These are phyloP conservation scores for Sebastiscus albofasciatus DNA, from an alignment of 2,797 vertebrate species.

Conservation along the genomic window DNA sequence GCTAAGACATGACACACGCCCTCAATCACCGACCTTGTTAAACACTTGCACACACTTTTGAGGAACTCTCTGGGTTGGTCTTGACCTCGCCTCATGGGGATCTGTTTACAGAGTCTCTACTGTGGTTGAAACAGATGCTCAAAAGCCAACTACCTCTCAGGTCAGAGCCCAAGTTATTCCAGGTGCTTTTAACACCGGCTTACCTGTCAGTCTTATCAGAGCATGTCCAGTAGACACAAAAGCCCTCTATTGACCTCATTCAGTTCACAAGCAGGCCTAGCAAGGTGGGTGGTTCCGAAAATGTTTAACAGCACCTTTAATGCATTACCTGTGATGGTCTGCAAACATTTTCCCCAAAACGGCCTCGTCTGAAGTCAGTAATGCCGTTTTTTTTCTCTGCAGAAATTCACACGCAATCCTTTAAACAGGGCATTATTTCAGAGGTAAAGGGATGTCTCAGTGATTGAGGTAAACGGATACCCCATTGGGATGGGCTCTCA, in stretches of 20 bases:
- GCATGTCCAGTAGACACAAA: slow-evolving; percentile 47
- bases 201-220: slow-evolving; percentile 58
- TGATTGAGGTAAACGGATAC: slow-evolving; percentile 63
- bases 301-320: slow-evolving; percentile 51
- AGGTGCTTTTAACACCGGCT: slow-evolving; percentile 51
- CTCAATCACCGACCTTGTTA: slow-evolving; percentile 59
- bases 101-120: slow-evolving; percentile 58
- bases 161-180: slow-evolving; percentile 49
- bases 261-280: slow-evolving; percentile 41
- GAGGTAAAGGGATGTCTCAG: slow-evolving; percentile 41
- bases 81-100: slow-evolving; percentile 41
- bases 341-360: slow-evolving; percentile 64
- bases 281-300: slow-evolving; percentile 56
- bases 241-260: slow-evolving; percentile 40
- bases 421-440: slow-evolving; percentile 40
- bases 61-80: slow-evolving; percentile 36
- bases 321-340: slow-evolving; percentile 63
- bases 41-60: slow-evolving; percentile 53
- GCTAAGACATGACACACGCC: slow-evolving; percentile 38
- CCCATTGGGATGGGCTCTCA: slow-evolving; percentile 33
- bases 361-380: slow-evolving; percentile 50
- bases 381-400: slow-evolving; percentile 7
- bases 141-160: slow-evolving; percentile 16
- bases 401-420: slow-evolving; percentile 36
- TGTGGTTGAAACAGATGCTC: slow-evolving; percentile 56